Conservation (phyloP, 1,140 invertebrate species). For the Zaprionus capensis region DNA sequence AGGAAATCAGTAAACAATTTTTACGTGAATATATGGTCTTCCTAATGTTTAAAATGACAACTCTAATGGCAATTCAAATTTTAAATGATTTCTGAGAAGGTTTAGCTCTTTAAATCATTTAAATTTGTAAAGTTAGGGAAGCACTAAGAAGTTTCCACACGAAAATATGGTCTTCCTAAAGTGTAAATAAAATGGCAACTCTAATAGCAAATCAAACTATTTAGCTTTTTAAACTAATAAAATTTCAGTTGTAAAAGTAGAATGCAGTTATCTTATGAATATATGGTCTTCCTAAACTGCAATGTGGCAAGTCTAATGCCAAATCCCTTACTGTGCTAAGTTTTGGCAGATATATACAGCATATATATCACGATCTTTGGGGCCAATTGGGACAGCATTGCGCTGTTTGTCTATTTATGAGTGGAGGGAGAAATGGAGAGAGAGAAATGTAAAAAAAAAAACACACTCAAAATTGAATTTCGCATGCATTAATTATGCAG, state of each 20-base stretch:
- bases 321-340: neutral
- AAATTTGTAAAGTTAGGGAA: no score
- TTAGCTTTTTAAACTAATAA: fast-evolving
- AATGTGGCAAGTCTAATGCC: neutral
- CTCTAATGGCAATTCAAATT: no score
- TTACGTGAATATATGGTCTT: neutral
- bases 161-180: neutral
- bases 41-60: neutral
- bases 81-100: no score
- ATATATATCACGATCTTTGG: neutral
- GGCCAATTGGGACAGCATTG: constrained; percentile 2
- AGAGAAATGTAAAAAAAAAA: neutral
- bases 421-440: neutral
- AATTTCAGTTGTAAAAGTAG: neutral
- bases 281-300: neutral
- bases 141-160: neutral
- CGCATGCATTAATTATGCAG: constrained; percentile 52
- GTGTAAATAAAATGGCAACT: neutral
- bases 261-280: neutral
- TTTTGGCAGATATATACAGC: neutral
- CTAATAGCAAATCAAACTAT: neutral
- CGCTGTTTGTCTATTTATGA: constrained; percentile 26
- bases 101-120: neutral
- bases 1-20: no score
- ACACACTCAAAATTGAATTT: constrained; percentile 49